These are phyloP conservation scores for Drosophila dunni DNA, from an alignment of 1,140 invertebrate genomes.

Conservation along the genomic window DNA sequence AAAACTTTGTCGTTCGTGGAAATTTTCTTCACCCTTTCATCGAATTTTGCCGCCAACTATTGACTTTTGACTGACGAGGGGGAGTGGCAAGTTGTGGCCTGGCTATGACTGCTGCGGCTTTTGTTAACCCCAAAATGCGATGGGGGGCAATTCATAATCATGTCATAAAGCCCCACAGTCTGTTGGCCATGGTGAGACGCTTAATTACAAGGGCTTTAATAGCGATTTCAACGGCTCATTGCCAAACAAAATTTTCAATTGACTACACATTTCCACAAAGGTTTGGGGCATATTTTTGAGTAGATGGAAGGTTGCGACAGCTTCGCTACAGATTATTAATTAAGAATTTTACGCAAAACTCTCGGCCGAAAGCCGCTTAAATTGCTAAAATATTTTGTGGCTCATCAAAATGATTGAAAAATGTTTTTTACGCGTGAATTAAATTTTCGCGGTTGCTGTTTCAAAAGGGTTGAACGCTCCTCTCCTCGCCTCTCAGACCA, in stretches of 20 bases:
- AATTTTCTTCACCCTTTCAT: neutral
- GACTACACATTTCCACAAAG: slow-evolving; percentile 60
- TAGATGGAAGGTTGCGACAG: slow-evolving; percentile 32
- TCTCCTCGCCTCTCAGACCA: neutral
- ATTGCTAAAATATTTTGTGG: slow-evolving; percentile 77
- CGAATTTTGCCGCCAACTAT: slow-evolving; percentile 61
- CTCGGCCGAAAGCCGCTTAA: slow-evolving; percentile 68
- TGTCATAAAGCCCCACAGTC: slow-evolving; percentile 66
- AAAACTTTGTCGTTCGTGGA: slow-evolving; percentile 47
- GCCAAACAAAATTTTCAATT: slow-evolving; percentile 81
- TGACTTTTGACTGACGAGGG: slow-evolving; percentile 62
- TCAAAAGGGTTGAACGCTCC: slow-evolving; percentile 57
- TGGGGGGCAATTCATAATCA: slow-evolving; percentile 77
- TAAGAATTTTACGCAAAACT: slow-evolving; percentile 75
- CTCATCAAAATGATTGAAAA: slow-evolving; percentile 82
- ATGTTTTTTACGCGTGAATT: slow-evolving; percentile 78
- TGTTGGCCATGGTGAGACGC: slow-evolving; percentile 57
- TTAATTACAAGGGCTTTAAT: slow-evolving; percentile 82
- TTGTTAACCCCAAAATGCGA: slow-evolving; percentile 62
- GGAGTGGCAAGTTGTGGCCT: slow-evolving; percentile 31
- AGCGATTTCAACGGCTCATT: slow-evolving; percentile 80
- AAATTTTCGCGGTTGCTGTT: slow-evolving; percentile 70
- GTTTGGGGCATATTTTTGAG: neutral
- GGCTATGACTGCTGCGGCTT: slow-evolving; percentile 58
- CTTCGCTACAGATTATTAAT: slow-evolving; percentile 76